These are phyloP conservation scores for Oceanodroma tethys DNA, from an alignment of 2,113 vertebrate genomes.

Conservation along the genomic window DNA sequence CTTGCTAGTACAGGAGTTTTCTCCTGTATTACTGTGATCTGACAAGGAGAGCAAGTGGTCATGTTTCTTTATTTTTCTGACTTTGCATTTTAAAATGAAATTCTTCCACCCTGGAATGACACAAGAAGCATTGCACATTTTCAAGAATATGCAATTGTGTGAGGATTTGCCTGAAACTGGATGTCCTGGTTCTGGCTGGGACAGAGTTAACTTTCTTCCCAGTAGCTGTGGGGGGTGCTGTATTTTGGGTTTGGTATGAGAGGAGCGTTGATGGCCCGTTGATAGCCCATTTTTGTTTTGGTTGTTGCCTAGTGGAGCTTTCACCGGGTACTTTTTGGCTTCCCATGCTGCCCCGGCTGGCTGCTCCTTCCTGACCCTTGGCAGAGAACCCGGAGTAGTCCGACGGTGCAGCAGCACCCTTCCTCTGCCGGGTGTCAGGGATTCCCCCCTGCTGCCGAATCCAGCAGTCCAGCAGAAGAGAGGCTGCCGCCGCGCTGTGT, in stretches of 20 bases:
- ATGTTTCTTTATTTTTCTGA: neutral
- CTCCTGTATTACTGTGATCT: neutral
- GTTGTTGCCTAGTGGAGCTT: no score
- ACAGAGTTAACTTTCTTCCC: no score
- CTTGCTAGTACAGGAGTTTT: neutral
- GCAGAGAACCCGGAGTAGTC: rapidly evolving
- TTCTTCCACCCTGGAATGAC: neutral
- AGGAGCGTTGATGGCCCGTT: no score
- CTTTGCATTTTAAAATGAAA: neutral
- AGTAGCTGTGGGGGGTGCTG: no score
- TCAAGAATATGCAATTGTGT: neutral
- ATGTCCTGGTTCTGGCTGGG: no score
- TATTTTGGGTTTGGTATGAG: no score
- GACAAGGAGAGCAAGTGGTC: no score
- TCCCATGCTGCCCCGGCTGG: no score
- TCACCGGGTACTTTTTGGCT: no score
- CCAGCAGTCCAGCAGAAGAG: neutral
- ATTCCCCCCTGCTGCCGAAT: neutral
- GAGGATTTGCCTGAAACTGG: neutral
- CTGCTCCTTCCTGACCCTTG: neutral
- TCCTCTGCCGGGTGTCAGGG: rapidly evolving
- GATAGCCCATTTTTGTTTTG: no score
- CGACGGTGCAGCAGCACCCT: rapidly evolving
- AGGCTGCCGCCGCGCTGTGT: rapidly evolving
- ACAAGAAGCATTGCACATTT: no score